These are phyloP conservation scores for Pluvialis apricaria DNA, from an alignment of 2,113 vertebrate genomes.

Conservation along the genomic window DNA sequence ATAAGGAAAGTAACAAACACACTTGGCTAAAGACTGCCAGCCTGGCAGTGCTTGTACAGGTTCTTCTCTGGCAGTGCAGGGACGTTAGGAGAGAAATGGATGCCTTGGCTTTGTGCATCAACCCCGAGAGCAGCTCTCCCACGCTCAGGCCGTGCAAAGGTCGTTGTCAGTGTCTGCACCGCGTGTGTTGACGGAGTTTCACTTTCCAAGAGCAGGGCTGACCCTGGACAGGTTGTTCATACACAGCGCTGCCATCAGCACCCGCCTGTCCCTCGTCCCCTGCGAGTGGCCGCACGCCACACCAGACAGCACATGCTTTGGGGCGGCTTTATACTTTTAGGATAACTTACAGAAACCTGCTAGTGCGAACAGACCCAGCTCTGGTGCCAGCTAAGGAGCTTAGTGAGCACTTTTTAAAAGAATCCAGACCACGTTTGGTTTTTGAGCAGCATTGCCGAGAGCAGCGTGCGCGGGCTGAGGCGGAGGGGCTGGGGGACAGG, in stretches of 20 bases:
- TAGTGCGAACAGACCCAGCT: background rate
- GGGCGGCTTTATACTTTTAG: fast-evolving
- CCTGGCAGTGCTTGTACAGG: background rate
- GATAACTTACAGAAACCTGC: background rate
- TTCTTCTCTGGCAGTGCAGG: fast-evolving
- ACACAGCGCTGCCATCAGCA: fast-evolving
- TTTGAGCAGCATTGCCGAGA: background rate
- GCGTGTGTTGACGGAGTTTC: fast-evolving
- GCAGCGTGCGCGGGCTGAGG: fast-evolving
- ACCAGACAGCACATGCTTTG: fast-evolving
- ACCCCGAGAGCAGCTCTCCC: fast-evolving
- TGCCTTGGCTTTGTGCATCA: background rate
- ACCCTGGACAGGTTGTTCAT: background rate
- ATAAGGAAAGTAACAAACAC: background rate
- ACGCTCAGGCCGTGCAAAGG: fast-evolving
- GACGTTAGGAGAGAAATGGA: fast-evolving
- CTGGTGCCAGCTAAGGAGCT: background rate
- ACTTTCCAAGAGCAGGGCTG: background rate
- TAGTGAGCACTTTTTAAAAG: fast-evolving
- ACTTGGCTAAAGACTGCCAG: background rate
- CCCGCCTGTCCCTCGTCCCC: fast-evolving
- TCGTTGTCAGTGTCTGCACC: fast-evolving
- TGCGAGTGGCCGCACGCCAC: fast-evolving
- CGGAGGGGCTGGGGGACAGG: background rate
- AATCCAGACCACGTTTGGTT: fast-evolving